Conservation (phyloP, 2,797 vertebrate species). For the Serranus cabrilla region DNA sequence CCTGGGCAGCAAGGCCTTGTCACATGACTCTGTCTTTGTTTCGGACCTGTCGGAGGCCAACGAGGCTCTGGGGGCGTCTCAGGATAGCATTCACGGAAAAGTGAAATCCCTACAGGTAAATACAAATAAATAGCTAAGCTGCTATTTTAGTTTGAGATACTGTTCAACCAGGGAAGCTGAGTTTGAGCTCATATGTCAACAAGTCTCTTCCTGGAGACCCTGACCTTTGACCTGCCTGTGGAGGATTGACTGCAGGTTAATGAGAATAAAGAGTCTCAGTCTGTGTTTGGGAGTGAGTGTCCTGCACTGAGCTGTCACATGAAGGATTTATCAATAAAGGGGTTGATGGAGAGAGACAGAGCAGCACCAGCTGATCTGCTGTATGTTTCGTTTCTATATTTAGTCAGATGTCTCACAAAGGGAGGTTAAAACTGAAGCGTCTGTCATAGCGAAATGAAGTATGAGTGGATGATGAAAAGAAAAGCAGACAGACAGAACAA, state of each 20-base stretch:
- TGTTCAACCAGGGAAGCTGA: not conserved
- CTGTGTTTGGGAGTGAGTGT: conserved; percentile 10
- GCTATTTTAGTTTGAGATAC: not conserved
- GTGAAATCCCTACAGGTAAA: conserved; percentile 91
- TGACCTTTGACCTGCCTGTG: conserved; percentile 11
- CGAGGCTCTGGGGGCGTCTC: conserved; percentile 76
- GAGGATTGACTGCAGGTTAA: conserved; percentile 28
- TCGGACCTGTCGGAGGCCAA: conserved; percentile 83
- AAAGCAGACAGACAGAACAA: conserved; percentile 37
- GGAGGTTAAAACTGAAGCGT: not conserved
- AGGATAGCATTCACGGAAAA: conserved; percentile 88
- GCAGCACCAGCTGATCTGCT: conserved; percentile 35
- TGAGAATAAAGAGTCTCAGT: not conserved
- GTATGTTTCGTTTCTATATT: conserved; percentile 48
- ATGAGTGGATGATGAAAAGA: conserved; percentile 20
- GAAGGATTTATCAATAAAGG: conserved; percentile 30
- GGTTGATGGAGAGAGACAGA: conserved; percentile 1
- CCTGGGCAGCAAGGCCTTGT: conserved; percentile 90
- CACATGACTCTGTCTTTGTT: conserved; percentile 93
- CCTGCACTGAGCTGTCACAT: conserved; percentile 18
- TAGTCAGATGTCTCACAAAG: conserved; percentile 14
- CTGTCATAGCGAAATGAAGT: conserved; percentile 33
- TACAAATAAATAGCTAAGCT: not conserved
- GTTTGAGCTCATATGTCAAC: not conserved
- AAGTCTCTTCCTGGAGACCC: not conserved